Percentiles rank a stretch among this genome's conserved stretches.
phyloP scores from a whole-genome alignment of 2,888 invertebrate genomes.

The Prosopocoilus inquinatus region DNA sequence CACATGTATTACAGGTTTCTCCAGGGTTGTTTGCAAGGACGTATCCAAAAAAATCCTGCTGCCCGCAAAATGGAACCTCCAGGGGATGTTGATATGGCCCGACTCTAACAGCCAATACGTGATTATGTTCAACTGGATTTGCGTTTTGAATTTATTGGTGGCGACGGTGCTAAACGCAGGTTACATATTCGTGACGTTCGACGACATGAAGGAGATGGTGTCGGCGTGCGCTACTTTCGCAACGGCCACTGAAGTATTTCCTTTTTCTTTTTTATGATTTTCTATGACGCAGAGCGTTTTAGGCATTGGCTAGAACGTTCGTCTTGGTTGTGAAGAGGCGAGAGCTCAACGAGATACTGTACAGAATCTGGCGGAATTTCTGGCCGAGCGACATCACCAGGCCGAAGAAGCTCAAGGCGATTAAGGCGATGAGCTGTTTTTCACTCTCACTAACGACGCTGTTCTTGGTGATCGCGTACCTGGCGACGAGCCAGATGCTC shows the following conservation, averaged over 20 bases:
- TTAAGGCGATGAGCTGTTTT: neutral
- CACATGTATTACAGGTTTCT: constrained; percentile 9
- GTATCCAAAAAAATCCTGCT: constrained; percentile 1
- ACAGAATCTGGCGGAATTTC: constrained; percentile 4
- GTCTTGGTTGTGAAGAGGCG: neutral
- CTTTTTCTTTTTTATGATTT: too few relatives aligned
- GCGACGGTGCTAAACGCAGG: constrained; percentile 2
- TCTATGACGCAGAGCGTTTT: neutral
- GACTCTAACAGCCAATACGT: neutral
- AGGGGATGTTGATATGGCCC: constrained; percentile 6
- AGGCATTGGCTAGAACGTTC: constrained; percentile 3
- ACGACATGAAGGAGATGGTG: constrained; percentile 2
- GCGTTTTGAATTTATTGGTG: constrained; percentile 1
- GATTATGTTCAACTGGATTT: constrained; percentile 1
- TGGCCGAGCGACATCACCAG: neutral
- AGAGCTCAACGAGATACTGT: constrained; percentile 1
- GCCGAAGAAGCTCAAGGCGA: neutral
- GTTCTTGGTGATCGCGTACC: neutral
- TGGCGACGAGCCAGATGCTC: neutral
- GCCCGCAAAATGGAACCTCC: constrained; percentile 7
- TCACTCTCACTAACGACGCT: neutral
- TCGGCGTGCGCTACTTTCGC: neutral
- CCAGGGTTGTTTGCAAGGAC: constrained; percentile 1
- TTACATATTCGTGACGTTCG: neutral
- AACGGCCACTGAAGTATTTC: constrained; percentile 2